Conservation (phyloP, 2,888 invertebrate genomes). For the Drosophila nr. perissopoda region DNA sequence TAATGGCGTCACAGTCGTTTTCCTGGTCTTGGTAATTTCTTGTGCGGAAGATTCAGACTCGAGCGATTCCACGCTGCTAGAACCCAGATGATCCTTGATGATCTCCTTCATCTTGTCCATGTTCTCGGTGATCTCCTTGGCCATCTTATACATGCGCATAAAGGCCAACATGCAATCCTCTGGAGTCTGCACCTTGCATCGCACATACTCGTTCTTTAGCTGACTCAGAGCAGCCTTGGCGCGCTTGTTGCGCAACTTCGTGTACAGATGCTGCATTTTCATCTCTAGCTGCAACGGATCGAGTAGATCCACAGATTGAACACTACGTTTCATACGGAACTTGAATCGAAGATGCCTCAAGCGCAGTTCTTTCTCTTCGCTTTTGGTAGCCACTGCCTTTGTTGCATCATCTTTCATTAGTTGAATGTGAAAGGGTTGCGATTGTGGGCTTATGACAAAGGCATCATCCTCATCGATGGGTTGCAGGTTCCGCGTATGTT, state of each 20-base stretch:
- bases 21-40: conserved; percentile 3
- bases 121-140: conserved; percentile 80
- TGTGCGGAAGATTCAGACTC: conserved; percentile 33
- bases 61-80: conserved; percentile 49
- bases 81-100: conserved; percentile 69
- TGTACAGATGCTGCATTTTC: conserved; percentile 70
- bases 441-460: conserved; percentile 41
- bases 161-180: conserved; percentile 80
- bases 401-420: conserved; percentile 20
- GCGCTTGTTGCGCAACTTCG: conserved; percentile 78
- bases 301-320: conserved; percentile 47
- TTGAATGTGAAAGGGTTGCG: conserved; percentile 47
- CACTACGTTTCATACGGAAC: conserved; percentile 43
- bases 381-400: conserved; percentile 14
- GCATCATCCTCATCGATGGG: conserved; percentile 46
- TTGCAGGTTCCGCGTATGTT: conserved; percentile 42
- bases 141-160: conserved; percentile 80
- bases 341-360: conserved; percentile 60
- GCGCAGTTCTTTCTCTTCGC: conserved; percentile 44
- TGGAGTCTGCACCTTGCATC: conserved; percentile 77
- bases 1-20: conserved; percentile 6
- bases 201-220: conserved; percentile 76
- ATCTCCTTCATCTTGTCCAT: conserved; percentile 82
- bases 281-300: conserved; percentile 73
- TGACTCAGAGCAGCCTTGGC: conserved; percentile 68